Evolutionary conservation across 1,140 invertebrate genomes (phyloP), one percentile per base, ranked within the genome.

Genomic region (Goniozus legneri): DNA sequence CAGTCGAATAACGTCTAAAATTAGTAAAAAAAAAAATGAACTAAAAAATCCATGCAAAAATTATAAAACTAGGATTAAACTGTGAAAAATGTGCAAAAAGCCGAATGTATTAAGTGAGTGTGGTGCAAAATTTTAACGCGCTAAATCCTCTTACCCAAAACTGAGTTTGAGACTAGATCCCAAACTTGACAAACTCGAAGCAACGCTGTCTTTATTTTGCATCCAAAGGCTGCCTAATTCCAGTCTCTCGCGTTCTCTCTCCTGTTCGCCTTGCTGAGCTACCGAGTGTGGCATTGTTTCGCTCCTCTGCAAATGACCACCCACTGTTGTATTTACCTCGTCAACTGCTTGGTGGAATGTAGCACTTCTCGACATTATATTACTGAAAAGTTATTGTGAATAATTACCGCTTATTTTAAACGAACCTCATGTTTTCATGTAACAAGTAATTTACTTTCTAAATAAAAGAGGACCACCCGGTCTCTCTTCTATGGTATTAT

Each of bases 91-190:
- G n/a, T n/a, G n/a, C n/a, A n/a, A n/a, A n/a, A n/a, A n/a, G n/a
- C n/a, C n/a, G n/a, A n/a, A n/a, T n/a, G n/a, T n/a, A n/a, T n/a
- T n/a, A n/a, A n/a, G n/a, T n/a, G n/a, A n/a, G n/a, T n/a, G n/a
- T n/a, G n/a, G 16, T 13, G 4, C 10, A 37, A 37, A 7, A 15
- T 10, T 37, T 15, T 19, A 37, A 13, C 8, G 4, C n/a, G 33
- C 16, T 47, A 50, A 43, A 52, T n/a, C 41, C 20, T 35, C 80
- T 85, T 78, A 92, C 89, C 87, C 86, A 60, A 92, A 91, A 63
- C 85, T 88, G 42, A 89, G 79, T 77, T 91, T 91, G 39, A 92
- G 79, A 60, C 84, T 87, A 54, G 87, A 88, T 12, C 87, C 83
- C 30, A 89, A 71, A 63, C 83, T 87, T 39, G 85, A 86, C 43